Evolutionary conservation across 2,113 vertebrate genomes (phyloP).

Genomic region (Anseranas semipalmata): DNA sequence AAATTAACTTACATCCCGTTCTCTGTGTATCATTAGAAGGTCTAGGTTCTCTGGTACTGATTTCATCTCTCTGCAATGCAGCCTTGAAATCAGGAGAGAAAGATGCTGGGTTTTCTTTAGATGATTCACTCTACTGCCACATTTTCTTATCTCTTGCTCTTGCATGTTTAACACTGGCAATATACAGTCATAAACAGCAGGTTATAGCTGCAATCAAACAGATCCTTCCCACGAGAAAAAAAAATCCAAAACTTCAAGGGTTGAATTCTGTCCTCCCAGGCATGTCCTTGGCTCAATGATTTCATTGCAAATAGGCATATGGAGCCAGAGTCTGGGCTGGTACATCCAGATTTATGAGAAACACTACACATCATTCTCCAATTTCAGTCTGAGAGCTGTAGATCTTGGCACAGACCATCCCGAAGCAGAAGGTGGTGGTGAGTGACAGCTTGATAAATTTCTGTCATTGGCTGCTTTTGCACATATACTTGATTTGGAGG

Average conservation of each 20-base stretch:
- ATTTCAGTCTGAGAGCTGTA: not conserved
- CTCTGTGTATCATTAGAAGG: not conserved
- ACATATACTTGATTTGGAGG: not conserved
- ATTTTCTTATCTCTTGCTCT: not conserved
- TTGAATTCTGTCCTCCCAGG: not conserved
- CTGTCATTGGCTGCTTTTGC: not conserved
- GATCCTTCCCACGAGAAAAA: not conserved
- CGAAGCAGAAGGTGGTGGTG: not conserved
- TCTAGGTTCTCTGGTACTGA: not conserved
- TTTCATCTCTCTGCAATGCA: not conserved
- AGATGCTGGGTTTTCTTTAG: not conserved
- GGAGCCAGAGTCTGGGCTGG: not conserved
- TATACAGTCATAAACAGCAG: not conserved
- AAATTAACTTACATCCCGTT: not conserved
- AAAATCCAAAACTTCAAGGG: not conserved
- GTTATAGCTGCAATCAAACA: not conserved
- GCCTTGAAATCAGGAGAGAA: not conserved
- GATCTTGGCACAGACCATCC: not conserved
- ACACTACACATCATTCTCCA: not conserved
- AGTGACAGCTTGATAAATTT: not conserved
- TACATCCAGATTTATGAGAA: not conserved
- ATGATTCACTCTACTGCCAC: not conserved
- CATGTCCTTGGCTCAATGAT: not conserved
- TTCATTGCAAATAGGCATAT: not conserved
- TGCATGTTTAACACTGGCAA: not conserved